Base-by-base conservation (phyloP, 2,888 invertebrate genomes). In the Strigamia crassipes region DNA sequence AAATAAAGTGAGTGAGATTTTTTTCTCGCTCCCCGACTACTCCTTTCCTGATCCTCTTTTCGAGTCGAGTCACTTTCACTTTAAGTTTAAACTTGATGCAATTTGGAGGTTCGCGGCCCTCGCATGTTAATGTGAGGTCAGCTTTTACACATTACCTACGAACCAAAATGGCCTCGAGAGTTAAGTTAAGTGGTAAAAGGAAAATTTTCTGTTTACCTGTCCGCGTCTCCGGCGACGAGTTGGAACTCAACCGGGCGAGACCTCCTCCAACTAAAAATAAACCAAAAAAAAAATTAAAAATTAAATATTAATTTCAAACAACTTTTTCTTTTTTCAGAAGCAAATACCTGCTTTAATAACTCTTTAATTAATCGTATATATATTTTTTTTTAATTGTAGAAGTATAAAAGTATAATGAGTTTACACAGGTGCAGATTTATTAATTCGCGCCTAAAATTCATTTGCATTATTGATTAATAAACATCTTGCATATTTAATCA, bases 41-140 rank as follows among this genome's bases (percentile, higher is more conserved):
- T 51, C 15, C 61, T 61, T 23, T 27, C 23, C 10, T 66, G 66
- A 66, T 66, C 66, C 66, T 66, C 66, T 66, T 66, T 66, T 66
- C 66, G 27, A 66, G 10, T 66, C 23, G 66, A 66, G 27, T 66
- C 66, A 15, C 31, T 66, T 66, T 66, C 66, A 66, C 66, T 66
- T 27, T 27, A 66, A 23, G 27, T 66, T 66, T 66, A 66, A 66
- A 23, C 66, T 9, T 66, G 66, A 66, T 66, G 66, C 66, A 66
- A 66, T 66, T 15, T 66, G 27, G 66, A 27, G 66, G 27, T 66
- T 66, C 66, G 23, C 6, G 27, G 66, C 66, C 66, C 31, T 51
- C 66, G 10, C 66, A 66, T 66, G 66, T 27, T 66, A 66, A 66
- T 66, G 66, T 66, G 66, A 66, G 66, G 66, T 66, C 66, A 66